A percentile compares a stretch with the other conserved stretches of the same genome.
Conservation (phyloP, 2,888 invertebrate genomes). For the Gerosis bhagava region DNA sequence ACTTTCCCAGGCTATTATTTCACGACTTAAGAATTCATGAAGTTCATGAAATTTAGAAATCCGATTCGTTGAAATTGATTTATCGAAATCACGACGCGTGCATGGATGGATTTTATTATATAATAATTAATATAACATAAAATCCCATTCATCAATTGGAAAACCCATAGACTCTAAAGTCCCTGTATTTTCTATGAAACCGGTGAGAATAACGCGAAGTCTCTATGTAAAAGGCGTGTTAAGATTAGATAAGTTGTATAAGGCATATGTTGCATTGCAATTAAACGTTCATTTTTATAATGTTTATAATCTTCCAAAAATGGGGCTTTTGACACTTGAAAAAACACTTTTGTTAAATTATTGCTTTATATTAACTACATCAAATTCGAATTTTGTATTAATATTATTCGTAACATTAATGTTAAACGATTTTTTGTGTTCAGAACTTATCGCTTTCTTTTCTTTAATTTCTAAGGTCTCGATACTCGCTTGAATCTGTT, state of each 20-base stretch:
- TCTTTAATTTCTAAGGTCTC: too few relatives aligned
- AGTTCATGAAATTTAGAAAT: background rate
- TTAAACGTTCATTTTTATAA: constrained; percentile 10
- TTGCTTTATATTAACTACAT: too few relatives aligned
- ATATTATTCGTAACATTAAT: too few relatives aligned
- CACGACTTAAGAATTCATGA: background rate
- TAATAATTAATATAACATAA: background rate
- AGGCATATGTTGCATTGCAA: constrained; percentile 11
- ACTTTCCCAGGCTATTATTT: background rate
- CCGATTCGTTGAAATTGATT: background rate
- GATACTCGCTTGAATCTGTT: too few relatives aligned
- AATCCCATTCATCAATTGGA: background rate
- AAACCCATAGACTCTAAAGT: background rate
- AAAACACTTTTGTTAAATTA: too few relatives aligned
- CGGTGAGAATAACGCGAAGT: background rate
- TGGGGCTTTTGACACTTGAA: too few relatives aligned
- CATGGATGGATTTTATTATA: background rate
- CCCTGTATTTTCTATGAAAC: background rate
- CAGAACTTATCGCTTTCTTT: too few relatives aligned
- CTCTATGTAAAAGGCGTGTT: background rate
- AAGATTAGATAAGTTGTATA: background rate
- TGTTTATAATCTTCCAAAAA: too few relatives aligned
- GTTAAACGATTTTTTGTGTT: too few relatives aligned
- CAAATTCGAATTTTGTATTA: too few relatives aligned
- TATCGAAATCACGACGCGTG: constrained; percentile 1